These are phyloP conservation scores for Thaumatotibia leucotreta DNA, from an alignment of 1,140 invertebrate species.

Conservation along the genomic window DNA sequence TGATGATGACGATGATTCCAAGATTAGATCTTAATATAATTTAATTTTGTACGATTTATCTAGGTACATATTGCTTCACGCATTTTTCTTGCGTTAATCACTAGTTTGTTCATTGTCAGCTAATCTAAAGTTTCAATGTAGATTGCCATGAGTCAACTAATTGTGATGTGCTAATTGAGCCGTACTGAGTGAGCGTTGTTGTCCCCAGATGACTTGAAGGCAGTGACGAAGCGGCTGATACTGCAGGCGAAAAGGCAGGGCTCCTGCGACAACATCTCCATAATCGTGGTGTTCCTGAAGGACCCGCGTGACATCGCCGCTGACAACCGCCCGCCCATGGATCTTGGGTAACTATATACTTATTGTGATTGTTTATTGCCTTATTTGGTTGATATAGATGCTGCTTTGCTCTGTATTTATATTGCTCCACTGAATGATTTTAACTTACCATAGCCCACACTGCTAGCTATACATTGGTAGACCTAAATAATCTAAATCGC, in stretches of 20 bases:
- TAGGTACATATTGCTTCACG: too few species aligned
- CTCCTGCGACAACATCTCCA: constrained; percentile 92
- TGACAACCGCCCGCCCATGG: constrained; percentile 71
- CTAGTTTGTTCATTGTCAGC: not conserved
- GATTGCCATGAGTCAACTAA: constrained; percentile 6
- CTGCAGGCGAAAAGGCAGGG: constrained; percentile 84
- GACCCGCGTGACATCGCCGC: constrained; percentile 81
- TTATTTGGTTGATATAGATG: too few species aligned
- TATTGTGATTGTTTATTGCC: too few species aligned
- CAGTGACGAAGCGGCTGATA: constrained; percentile 83
- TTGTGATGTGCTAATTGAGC: constrained; percentile 16
- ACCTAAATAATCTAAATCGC: too few species aligned
- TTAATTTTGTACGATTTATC: too few species aligned
- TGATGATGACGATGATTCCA: too few species aligned
- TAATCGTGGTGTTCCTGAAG: constrained; percentile 91
- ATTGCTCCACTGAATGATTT: too few species aligned
- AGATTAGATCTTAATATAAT: too few species aligned
- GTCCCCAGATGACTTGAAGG: constrained; percentile 80
- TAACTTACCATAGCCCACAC: too few species aligned
- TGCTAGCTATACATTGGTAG: too few species aligned
- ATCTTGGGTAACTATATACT: constrained; percentile 63
- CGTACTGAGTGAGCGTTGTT: constrained; percentile 22
- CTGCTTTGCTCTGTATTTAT: too few species aligned
- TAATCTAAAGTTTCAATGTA: not conserved
- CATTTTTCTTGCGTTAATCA: not conserved